These are phyloP conservation scores for Xiphophorus couchianus DNA, from an alignment of 2,113 vertebrate species.

Conservation along the genomic window DNA sequence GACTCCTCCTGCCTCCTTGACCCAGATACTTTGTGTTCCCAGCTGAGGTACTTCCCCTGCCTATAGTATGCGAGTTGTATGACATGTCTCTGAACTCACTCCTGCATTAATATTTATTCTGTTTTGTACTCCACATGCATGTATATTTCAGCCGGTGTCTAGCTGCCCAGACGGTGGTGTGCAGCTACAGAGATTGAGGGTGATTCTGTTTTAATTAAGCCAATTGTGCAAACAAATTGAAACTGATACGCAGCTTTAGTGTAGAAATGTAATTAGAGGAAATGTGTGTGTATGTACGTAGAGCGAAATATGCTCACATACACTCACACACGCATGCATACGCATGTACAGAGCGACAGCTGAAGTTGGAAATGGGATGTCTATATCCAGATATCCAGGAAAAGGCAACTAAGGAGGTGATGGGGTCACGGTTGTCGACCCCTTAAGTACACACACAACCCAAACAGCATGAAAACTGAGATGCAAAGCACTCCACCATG, in stretches of 20 bases:
- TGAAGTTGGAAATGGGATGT: slow-evolving; percentile 57
- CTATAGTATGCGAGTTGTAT: slow-evolving; percentile 26
- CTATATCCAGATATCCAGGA: slow-evolving; percentile 70
- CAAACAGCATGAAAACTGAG: slow-evolving; percentile 68
- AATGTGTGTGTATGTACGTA: slow-evolving; percentile 18
- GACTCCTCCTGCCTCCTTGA: slow-evolving; percentile 11
- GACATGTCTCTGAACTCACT: slow-evolving; percentile 44
- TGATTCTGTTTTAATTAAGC: slow-evolving; percentile 32
- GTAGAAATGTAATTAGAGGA: slow-evolving; percentile 22
- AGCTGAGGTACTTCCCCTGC: slow-evolving; percentile 14
- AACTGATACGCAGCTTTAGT: slow-evolving; percentile 41
- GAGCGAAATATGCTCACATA: slow-evolving; percentile 29
- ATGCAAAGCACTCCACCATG: slow-evolving; percentile 60
- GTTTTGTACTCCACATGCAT: slow-evolving; percentile 38
- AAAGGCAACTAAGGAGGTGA: slow-evolving; percentile 51
- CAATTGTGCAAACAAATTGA: slow-evolving; percentile 47
- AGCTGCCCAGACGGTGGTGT: slow-evolving; percentile 40
- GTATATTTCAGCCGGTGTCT: slow-evolving; percentile 58
- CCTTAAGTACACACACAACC: slow-evolving; percentile 52
- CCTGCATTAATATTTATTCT: slow-evolving; percentile 66
- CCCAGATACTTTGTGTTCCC: slow-evolving; percentile 44
- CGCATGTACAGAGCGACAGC: slow-evolving; percentile 62
- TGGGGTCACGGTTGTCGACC: slow-evolving; percentile 55
- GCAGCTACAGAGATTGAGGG: slow-evolving; percentile 4
- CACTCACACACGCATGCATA: slow-evolving; percentile 3